Evolutionary conservation across 2,888 invertebrate species (phyloP), one percentile per base, ranked within the genome.

Genomic region (Orthonychiurus folsomi): DNA sequence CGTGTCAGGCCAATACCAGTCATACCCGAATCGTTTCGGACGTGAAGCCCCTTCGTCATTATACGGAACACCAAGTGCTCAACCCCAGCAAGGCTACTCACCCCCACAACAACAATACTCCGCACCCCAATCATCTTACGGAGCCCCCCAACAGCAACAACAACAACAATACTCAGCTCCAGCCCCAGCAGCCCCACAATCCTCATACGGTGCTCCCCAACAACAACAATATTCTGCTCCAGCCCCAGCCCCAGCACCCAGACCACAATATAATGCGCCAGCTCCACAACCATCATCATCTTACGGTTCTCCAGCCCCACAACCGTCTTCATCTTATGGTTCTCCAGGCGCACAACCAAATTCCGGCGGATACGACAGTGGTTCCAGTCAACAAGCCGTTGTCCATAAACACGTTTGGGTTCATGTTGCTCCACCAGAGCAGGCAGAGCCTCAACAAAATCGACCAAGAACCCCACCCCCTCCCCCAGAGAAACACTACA

Each of bases 371-470:
- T 3, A 23, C 50, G 55, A 55, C 50, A 50, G 18, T 80, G 5
- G 15, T 37, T 37, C 37, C 15, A 28, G 56, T 21, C 87, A 87
- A 1, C 80, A 81, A 66, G 86, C 89, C 62, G 85, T 88, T 47
- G 84, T 91, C 59, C 91, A 91, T 78, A 92, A 92, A 76, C 91
- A 91, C 76, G 90, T 92, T 20, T 92, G 91, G 26, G 90, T 92
- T 23, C 91, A 92, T 77, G 90, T 81, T 12, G 79, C 80, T 1
- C 87, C 88, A 1, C 80, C 82, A 66, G 86, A 85, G 74, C 85
- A 84, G 63, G 86, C 88, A 62, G 69, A 69, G 37, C 26, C 62
- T 9, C 64, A 86, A 86, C 54, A 84, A 89, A 61, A 88, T 88
- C 76, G 89, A 89, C 76, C 89, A 88, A 82, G 89, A 88, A 78